Evolutionary conservation across 2,113 vertebrate genomes (phyloP), one percentile per base, ranked within the genome.

Genomic region (Thalassarche chlororhynchos): DNA sequence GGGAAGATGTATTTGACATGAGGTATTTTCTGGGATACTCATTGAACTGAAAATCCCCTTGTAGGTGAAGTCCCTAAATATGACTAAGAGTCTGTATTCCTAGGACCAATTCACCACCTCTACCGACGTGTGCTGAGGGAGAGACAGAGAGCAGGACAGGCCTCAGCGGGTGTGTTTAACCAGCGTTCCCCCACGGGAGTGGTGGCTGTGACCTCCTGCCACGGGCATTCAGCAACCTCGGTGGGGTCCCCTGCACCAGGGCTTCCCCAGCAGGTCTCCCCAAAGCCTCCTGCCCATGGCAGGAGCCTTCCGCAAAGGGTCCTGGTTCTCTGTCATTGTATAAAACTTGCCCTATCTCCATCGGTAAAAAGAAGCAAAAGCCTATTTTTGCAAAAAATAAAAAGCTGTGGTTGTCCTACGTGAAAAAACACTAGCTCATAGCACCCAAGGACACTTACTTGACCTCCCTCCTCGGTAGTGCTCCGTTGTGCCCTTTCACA

Each of bases 1-100:
- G 1, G 7, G 7, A 76, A 61, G 62, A 91, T 72, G 34, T 24
- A 8, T 83, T 80, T 81, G 84, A 62, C 62, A 34, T 79, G 65
- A 92, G 47, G 10, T 49, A 38, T 87, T 93, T 96, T 92, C 96
- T 97, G 91, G 29, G 55, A 88, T 96, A 66, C 44, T 94, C 84
- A 69, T 24, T 92, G 87, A 91, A 44, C 46, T 38, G 57, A 75
- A 93, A 94, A 92, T 38, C 28, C 44, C 66, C 40, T 84, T 40
- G 44, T 32, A 90, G 24, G 32, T 17, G 3, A 85, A 82, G n/a
- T 52, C 40, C 31, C 10, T 82, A 34, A 84, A 58, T 38, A 64
- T 0, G 4, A 25, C 46, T 51, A 36, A 31, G n/a, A 19, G 10
- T 68, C 42, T 62, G 31, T 32, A n/a, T n/a, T 82, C 44, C 40